Evolutionary conservation across 1,140 invertebrate genomes (phyloP).

Genomic region (Drosophila novamexicana): DNA sequence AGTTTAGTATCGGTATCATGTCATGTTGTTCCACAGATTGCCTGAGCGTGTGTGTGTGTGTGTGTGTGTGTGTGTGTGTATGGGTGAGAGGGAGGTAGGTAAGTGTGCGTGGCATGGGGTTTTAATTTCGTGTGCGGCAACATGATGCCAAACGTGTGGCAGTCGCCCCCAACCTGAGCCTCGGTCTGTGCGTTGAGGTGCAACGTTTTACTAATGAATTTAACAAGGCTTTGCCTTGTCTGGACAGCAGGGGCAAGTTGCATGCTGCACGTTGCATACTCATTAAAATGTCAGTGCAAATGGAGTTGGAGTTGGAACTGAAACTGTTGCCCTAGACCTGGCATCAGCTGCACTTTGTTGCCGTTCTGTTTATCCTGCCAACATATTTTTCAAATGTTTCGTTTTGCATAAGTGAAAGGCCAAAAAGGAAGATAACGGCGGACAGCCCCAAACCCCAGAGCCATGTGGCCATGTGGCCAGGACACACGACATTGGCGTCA

Average conservation of each 20-base stretch:
- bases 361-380: constrained; percentile 75
- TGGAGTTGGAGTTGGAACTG: constrained; percentile 43
- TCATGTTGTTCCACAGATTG: constrained; percentile 75
- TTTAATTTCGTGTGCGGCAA: constrained; percentile 79
- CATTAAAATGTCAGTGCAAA: constrained; percentile 77
- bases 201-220: constrained; percentile 82
- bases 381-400: constrained; percentile 81
- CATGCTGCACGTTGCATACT: constrained; percentile 74
- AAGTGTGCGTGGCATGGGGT: constrained; percentile 30
- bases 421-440: constrained; percentile 75
- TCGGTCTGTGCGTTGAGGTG: constrained; percentile 63
- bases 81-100: background rate
- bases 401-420: constrained; percentile 79
- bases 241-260: constrained; percentile 19
- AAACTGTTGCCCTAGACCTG: constrained; percentile 33
- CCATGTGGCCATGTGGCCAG: constrained; percentile 21
- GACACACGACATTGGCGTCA: constrained; percentile 70
- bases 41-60: constrained; percentile 14
- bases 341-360: constrained; percentile 80
- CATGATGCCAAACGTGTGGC: constrained; percentile 76
- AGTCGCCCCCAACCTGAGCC: constrained; percentile 12
- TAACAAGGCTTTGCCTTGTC: constrained; percentile 66
- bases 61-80: constrained; percentile 18
- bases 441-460: background rate
- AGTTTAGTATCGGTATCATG: constrained; percentile 85